phyloP scores from a whole-genome alignment of 1,140 invertebrate species.

The Copidosoma floridanum region DNA sequence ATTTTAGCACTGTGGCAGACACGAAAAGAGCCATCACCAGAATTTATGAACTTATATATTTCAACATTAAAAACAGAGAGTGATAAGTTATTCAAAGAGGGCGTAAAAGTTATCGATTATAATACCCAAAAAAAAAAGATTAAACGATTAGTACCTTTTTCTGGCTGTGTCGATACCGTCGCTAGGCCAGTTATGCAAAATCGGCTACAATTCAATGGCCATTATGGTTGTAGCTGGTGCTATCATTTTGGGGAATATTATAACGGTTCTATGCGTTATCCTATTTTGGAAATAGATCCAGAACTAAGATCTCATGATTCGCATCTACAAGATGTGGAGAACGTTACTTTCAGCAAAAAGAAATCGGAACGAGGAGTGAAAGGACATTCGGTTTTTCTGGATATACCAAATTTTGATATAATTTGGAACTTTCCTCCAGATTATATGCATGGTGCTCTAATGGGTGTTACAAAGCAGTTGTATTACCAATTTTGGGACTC shows the following conservation, averaged over 20 bases:
- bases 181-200: no score
- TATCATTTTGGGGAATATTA: neutral
- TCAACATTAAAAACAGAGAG: no score
- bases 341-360: no score
- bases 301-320: neutral
- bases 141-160: no score
- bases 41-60: neutral
- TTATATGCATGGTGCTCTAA: neutral
- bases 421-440: neutral
- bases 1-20: neutral
- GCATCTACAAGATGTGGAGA: neutral
- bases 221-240: neutral
- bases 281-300: neutral
- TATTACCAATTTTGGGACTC: neutral
- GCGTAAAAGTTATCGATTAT: no score
- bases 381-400: neutral
- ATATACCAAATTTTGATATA: neutral
- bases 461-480: neutral
- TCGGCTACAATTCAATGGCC: neutral
- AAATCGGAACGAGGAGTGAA: neutral
- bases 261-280: neutral
- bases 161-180: no score
- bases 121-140: no score
- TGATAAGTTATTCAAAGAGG: no score
- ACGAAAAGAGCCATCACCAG: neutral